phyloP scores from a whole-genome alignment of 2,797 vertebrate genomes.

The Bovichtus variegatus region DNA sequence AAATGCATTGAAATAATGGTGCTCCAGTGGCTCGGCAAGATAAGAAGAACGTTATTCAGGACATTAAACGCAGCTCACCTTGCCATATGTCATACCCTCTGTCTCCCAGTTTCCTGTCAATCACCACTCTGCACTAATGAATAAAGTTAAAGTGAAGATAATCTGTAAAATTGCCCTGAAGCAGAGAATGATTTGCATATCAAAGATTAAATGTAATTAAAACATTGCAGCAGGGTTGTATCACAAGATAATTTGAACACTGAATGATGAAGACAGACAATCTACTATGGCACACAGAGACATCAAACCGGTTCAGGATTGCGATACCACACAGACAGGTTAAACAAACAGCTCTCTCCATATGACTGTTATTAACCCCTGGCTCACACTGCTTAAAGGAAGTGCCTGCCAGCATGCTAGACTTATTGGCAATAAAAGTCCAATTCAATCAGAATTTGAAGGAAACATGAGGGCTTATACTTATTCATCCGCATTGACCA shows the following conservation, averaged over 20 bases:
- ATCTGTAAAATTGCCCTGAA: slow-evolving; percentile 17
- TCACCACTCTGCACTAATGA: slow-evolving; percentile 44
- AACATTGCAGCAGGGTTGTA: slow-evolving; percentile 2
- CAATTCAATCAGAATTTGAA: slow-evolving; percentile 59
- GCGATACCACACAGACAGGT: slow-evolving; percentile 40
- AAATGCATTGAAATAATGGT: slow-evolving; percentile 56
- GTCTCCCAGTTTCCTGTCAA: slow-evolving; percentile 35
- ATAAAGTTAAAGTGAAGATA: slow-evolving; percentile 20
- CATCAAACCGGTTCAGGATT: not conserved
- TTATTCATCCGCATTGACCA: slow-evolving; percentile 39
- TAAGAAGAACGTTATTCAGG: slow-evolving; percentile 24
- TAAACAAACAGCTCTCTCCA: slow-evolving; percentile 58
- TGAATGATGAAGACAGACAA: not conserved
- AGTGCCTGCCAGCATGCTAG: slow-evolving; percentile 41
- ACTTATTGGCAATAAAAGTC: slow-evolving; percentile 67
- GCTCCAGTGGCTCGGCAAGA: slow-evolving; percentile 24
- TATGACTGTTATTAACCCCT: slow-evolving; percentile 63
- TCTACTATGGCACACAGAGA: not conserved
- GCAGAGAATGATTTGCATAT: slow-evolving; percentile 21
- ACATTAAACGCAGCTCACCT: slow-evolving; percentile 44
- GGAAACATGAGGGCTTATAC: slow-evolving; percentile 35
- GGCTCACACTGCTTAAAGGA: slow-evolving; percentile 52
- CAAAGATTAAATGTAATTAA: slow-evolving; percentile 9
- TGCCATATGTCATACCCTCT: slow-evolving; percentile 36
- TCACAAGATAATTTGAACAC: not conserved